These are phyloP conservation scores for Microplitis deprimator DNA, from an alignment of 2,888 invertebrate genomes.

Conservation along the genomic window DNA sequence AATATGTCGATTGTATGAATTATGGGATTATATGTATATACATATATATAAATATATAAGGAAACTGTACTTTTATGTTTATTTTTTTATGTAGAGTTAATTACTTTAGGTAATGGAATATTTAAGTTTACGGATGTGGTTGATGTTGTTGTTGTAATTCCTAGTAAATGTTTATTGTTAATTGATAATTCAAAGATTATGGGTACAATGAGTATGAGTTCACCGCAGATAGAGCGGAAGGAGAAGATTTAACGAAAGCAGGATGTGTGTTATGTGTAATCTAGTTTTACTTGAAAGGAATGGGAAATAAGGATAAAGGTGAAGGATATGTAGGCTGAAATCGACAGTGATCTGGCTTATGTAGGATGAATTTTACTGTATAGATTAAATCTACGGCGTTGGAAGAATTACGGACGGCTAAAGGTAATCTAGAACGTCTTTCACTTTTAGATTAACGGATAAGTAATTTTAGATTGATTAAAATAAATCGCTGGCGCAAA, in stretches of 20 bases:
- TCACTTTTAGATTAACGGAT: no score
- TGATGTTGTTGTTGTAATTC: background rate
- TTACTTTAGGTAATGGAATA: background rate
- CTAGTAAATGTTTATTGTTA: no score
- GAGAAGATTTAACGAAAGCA: conserved; percentile 56
- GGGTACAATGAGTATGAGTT: conserved; percentile 29
- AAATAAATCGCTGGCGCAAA: no score
- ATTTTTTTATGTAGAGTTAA: background rate
- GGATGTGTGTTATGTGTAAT: conserved; percentile 18
- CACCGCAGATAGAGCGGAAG: conserved; percentile 59
- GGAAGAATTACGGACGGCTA: no score
- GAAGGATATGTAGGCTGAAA: conserved; percentile 14
- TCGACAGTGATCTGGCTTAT: background rate
- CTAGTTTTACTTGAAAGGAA: no score
- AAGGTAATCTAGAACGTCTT: no score
- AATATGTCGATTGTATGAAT: background rate
- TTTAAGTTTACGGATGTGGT: background rate
- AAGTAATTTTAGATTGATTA: no score
- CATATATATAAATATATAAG: background rate
- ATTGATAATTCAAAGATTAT: no score
- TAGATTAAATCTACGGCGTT: no score
- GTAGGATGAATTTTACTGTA: no score
- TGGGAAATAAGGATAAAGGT: background rate
- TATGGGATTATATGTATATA: background rate
- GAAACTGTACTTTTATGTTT: conserved; percentile 17